Evolutionary conservation across 2,888 invertebrate species (phyloP).

Genomic region (Epiperipatus broadwayi): DNA sequence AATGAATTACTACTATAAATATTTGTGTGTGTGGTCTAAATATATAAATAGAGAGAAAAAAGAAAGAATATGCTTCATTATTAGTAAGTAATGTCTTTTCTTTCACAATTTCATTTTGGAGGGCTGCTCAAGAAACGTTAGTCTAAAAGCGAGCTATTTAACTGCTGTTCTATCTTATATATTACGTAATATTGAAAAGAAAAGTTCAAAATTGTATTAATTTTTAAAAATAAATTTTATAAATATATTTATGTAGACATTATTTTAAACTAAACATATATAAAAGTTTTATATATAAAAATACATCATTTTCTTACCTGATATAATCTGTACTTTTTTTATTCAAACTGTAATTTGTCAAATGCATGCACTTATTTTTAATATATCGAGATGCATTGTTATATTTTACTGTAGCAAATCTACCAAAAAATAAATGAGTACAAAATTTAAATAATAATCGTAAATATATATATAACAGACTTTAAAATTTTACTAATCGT

Average conservation of each 20-base stretch:
- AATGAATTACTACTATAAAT: too few relatives aligned
- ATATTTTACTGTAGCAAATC: conserved; percentile 9
- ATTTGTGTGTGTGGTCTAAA: too few relatives aligned
- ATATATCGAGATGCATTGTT: conserved; percentile 14
- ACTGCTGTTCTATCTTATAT: too few relatives aligned
- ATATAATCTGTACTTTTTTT: conserved; percentile 90
- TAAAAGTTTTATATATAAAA: conserved; percentile 7
- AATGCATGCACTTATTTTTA: conserved; percentile 83
- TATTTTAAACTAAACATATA: conserved; percentile 11
- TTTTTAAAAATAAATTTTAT: too few relatives aligned
- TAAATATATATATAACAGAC: neutral
- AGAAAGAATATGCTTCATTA: too few relatives aligned
- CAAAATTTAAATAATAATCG: neutral
- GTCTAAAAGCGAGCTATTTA: too few relatives aligned
- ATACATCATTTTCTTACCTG: conserved; percentile 63
- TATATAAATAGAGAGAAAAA: too few relatives aligned
- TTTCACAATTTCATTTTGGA: too few relatives aligned
- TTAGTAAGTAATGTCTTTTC: too few relatives aligned
- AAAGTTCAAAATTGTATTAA: too few relatives aligned
- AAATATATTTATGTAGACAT: conserved; percentile 5
- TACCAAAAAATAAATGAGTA: conserved; percentile 4
- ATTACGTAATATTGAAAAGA: too few relatives aligned
- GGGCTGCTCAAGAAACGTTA: too few relatives aligned
- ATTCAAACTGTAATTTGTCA: conserved; percentile 95
- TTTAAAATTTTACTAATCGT: conserved; percentile 1